Evolutionary conservation across 2,888 invertebrate species (phyloP), one percentile per base, ranked within the genome.

Genomic region (Zaprionus bogoriensis): DNA sequence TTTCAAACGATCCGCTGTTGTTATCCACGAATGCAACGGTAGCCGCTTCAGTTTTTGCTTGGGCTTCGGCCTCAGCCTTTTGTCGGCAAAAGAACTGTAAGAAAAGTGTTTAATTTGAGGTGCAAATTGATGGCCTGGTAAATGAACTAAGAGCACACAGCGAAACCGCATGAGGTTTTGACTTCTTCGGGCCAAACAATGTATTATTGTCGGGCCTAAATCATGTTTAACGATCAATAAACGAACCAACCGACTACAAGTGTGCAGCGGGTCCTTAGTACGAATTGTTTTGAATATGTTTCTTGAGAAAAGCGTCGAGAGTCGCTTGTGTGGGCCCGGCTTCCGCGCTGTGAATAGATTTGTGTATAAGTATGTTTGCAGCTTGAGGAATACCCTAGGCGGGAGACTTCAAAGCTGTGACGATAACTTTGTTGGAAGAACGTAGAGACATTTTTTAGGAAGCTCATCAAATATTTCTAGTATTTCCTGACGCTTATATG

Each of bases 181-280:
- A 53, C 60, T 38, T 19, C 46, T 51, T 60, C 57, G 60, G 67
- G 22, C 65, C 65, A 80, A 83, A 80, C 80, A 80, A 84, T 81
- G 82, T 84, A 73, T 85, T 82, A 82, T 82, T 85, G 83, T 86
- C 71, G 72, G 75, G 79, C 52, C 73, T 84, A 84, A 84, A 84
- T 84, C 83, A 84, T 84, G 75, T 84, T 84, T 84, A 84, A 84
- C 82, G 87, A 81, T 80, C 83, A 79, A 84, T 84, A 86, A 84
- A 83, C 63, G 65, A 64, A 71, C 48, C 57, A 57, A 54, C 45
- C 28, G 36, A 60, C 28, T 14, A 20, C 25, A 46, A 45, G 38
- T 51, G 36, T 44, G 25, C 32, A 42, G 32, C 17, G n/a, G n/a
- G n/a, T n/a, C 32, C 54, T 47, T 32, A 23, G 47, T 25, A 48